Conservation (phyloP, 2,113 vertebrate species). For the Cryptomyrus ogoouensis region DNA sequence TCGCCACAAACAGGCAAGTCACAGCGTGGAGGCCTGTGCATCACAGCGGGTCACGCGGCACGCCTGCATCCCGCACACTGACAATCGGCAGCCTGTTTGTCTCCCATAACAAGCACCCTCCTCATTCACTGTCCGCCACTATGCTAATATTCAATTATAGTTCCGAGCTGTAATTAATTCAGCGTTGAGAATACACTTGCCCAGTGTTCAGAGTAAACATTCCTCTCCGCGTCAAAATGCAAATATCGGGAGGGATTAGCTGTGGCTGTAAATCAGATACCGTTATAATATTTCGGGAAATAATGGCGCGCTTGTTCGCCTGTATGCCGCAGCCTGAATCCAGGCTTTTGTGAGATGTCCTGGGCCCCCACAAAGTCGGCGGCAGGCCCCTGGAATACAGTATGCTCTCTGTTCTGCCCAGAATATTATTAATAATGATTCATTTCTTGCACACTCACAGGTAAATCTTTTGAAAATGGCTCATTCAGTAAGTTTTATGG, state of each 20-base stretch:
- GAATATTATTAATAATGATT: slow-evolving; percentile 16
- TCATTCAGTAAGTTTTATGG: neutral
- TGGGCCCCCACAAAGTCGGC: neutral
- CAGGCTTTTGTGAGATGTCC: slow-evolving; percentile 20
- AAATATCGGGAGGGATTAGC: slow-evolving; percentile 33
- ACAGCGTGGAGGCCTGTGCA: neutral
- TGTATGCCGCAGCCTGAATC: slow-evolving; percentile 9
- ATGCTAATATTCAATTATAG: slow-evolving; percentile 43
- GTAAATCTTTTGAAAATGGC: slow-evolving; percentile 9
- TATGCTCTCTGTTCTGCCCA: neutral
- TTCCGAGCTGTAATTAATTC: slow-evolving; percentile 39
- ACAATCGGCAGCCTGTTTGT: slow-evolving; percentile 42
- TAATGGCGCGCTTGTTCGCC: slow-evolving; percentile 32
- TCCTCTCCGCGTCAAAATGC: slow-evolving; percentile 36
- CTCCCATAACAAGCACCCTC: slow-evolving; percentile 22
- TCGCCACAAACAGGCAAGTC: neutral
- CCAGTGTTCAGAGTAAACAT: slow-evolving; percentile 35
- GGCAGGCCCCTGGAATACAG: neutral
- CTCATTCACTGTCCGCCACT: slow-evolving; percentile 29
- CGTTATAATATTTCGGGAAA: slow-evolving; percentile 32
- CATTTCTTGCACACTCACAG: slow-evolving; percentile 2
- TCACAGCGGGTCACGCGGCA: neutral
- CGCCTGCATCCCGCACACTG: neutral
- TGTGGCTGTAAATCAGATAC: slow-evolving; percentile 25
- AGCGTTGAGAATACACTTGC: slow-evolving; percentile 24